phyloP scores from a whole-genome alignment of 2,797 vertebrate species.

The Protosalanx chinensis region DNA sequence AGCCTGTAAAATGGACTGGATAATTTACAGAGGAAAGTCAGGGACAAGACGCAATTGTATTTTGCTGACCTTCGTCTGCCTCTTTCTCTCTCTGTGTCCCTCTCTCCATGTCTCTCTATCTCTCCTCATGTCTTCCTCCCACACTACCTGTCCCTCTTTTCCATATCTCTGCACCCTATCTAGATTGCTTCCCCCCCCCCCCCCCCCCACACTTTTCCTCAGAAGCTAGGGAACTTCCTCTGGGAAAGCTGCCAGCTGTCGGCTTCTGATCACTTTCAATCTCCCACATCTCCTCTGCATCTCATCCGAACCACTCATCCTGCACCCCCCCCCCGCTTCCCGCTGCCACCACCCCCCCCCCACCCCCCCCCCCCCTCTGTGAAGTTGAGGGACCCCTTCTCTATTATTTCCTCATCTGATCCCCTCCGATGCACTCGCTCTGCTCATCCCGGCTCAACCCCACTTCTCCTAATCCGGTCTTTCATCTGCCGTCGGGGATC shows the following conservation, averaged over 20 bases:
- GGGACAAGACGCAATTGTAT: conserved; percentile 33
- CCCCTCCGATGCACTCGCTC: conserved; percentile 55
- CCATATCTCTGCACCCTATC: conserved; percentile 45
- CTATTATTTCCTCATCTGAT: conserved; percentile 68
- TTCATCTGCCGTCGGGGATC: conserved; percentile 61
- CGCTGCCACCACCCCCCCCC: too few relatives aligned
- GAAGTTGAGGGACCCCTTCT: conserved; percentile 57
- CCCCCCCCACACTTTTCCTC: conserved; percentile 35
- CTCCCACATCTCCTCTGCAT: conserved; percentile 59
- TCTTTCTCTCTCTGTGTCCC: conserved; percentile 35
- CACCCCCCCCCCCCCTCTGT: conserved; percentile 16
- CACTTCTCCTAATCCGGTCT: conserved; percentile 64
- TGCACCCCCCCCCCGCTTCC: conserved; percentile 17
- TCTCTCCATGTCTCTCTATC: conserved; percentile 2
- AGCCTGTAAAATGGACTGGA: conserved; percentile 20
- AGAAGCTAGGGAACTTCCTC: conserved; percentile 49
- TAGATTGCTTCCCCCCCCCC: conserved; percentile 48
- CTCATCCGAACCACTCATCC: conserved; percentile 33
- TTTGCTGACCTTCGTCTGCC: conserved; percentile 40
- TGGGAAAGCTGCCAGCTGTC: conserved; percentile 58
- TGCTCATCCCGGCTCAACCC: conserved; percentile 57
- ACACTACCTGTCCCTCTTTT: conserved; percentile 11
- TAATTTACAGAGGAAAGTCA: conserved; percentile 16
- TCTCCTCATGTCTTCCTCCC: conserved; percentile 8
- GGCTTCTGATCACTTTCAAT: conserved; percentile 61